phyloP scores from a whole-genome alignment of 1,140 invertebrate species.

The Apolygus lucorum region DNA sequence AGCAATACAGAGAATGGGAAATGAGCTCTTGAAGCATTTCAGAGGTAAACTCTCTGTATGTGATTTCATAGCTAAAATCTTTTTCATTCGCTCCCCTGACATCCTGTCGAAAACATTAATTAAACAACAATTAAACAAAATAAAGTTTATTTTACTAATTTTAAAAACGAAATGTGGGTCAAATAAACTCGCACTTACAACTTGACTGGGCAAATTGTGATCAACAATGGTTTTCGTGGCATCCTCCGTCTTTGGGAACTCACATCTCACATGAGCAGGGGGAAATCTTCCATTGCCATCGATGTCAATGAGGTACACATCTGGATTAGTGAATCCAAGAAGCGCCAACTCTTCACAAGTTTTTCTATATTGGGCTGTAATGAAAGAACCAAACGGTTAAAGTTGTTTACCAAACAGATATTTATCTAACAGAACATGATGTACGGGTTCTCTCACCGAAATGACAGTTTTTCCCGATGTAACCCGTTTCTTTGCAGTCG shows the following conservation, averaged over 20 bases:
- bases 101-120: slow-evolving; percentile 48
- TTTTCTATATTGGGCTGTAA: slow-evolving; percentile 67
- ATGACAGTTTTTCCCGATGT: slow-evolving; percentile 85
- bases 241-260: slow-evolving; percentile 76
- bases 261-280: slow-evolving; percentile 80
- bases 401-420: neutral
- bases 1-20: slow-evolving; percentile 77
- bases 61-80: slow-evolving; percentile 75
- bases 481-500: slow-evolving; percentile 76
- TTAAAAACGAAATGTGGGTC: slow-evolving; percentile 2
- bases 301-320: slow-evolving; percentile 82
- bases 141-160: slow-evolving; percentile 3
- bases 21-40: slow-evolving; percentile 86
- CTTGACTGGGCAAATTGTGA: slow-evolving; percentile 83
- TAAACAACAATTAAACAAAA: too few species aligned
- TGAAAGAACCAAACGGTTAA: slow-evolving; percentile 16
- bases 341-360: slow-evolving; percentile 87
- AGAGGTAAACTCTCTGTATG: slow-evolving; percentile 77
- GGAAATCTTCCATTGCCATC: slow-evolving; percentile 86
- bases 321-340: slow-evolving; percentile 70
- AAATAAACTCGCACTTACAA: slow-evolving; percentile 40
- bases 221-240: slow-evolving; percentile 84
- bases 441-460: too few species aligned
- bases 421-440: neutral
- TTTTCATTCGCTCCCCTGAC: slow-evolving; percentile 62